Evolutionary conservation across 2,797 vertebrate genomes (phyloP), one percentile per base, ranked within the genome.

Genomic region (Nasua narica): DNA sequence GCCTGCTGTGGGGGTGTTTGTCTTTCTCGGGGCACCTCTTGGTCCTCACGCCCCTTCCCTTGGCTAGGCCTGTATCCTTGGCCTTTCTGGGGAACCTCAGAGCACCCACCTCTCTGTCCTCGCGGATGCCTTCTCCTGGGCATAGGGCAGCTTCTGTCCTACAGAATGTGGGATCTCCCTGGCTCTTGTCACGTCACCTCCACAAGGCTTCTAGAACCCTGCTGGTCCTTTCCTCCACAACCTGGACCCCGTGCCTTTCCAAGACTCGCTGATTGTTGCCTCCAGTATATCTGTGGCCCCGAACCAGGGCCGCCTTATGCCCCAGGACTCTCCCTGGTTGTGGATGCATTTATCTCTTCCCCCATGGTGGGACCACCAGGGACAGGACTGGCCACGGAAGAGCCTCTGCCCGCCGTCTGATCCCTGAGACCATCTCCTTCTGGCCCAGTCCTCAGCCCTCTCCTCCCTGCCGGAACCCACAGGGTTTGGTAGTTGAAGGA

Each of bases 11-110:
- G 3, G 23, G n/a, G 46, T 27, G 56, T 23, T n/a, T 76, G 48
- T 72, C 12, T 32, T 52, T 35, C 27, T 23, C 4, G 9, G 19
- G 77, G 50, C 58, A 19, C n/a, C n/a, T 21, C 35, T 29, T 43
- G 2, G 0, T 52, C 11, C 25, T 8, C 7, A 13, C 3, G 46
- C 10, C 46, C 62, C 10, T 12, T 12, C 25, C 43, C 16, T 25
- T 2, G 56, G 37, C n/a, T 2, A 27, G 43, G 35, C 67, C 58
- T 56, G 46, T 60, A 9, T 27, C 37, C 0, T 35, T 18, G 9
- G 15, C 23, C 4, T 48, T 72, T 40, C 54, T 74, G 85, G 62
- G 37, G 81, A 32, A 3, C 25, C 56, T 88, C 32, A 16, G 9
- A 29, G 90, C 65, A 65, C 78, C 19, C 5, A 9, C 18, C 43